Conservation (phyloP, 35 echinoderm and acorn worm species). For the Hemicentrotus pulcherrimus region DNA sequence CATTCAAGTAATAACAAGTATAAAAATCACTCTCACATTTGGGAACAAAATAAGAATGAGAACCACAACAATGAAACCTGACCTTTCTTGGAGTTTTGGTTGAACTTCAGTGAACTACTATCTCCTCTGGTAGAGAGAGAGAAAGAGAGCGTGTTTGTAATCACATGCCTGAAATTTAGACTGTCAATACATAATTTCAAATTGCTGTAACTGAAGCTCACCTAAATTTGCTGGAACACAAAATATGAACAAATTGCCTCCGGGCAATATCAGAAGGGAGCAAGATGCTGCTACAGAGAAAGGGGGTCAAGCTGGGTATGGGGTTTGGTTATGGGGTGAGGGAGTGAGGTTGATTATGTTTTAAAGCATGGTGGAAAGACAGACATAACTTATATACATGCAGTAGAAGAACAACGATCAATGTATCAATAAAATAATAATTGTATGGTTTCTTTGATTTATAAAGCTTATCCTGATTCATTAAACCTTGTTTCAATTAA, state of each 20-base stretch:
- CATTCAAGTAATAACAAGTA: not conserved
- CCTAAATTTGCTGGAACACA: constrained; percentile 41
- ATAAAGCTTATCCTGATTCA: too few relatives aligned
- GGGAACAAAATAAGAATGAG: not conserved
- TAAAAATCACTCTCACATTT: not conserved
- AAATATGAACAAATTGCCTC: constrained; percentile 22
- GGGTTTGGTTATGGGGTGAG: not conserved
- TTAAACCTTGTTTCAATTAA: too few relatives aligned
- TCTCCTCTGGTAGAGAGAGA: not conserved
- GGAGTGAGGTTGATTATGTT: too few relatives aligned
- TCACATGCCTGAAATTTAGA: not conserved
- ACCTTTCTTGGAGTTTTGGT: not conserved
- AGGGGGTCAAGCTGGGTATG: not conserved
- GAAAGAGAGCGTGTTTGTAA: not conserved
- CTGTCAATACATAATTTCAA: constrained; percentile 30
- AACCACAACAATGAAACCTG: not conserved
- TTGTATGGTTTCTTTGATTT: too few relatives aligned
- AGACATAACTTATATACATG: too few relatives aligned
- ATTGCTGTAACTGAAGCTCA: not conserved
- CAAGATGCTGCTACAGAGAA: not conserved
- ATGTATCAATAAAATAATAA: too few relatives aligned
- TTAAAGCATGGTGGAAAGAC: too few relatives aligned
- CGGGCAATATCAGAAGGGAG: not conserved
- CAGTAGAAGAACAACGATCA: too few relatives aligned
- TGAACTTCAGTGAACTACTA: not conserved